Conservation (phyloP, 1,140 invertebrate species). For the Pseudoatta argentina region DNA sequence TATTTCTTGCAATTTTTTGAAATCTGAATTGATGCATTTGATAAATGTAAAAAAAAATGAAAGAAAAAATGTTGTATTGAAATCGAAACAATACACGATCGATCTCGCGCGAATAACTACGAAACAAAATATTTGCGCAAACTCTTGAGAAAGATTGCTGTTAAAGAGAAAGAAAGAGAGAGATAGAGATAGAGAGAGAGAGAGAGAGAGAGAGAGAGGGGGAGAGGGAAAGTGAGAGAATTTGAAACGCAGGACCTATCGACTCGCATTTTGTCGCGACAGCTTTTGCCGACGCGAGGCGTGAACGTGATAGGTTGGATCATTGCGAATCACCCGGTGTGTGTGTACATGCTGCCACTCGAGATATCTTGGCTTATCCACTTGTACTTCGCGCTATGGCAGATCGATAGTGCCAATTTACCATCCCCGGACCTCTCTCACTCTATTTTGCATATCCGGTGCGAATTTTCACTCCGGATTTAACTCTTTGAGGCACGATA, state of each 20-base stretch:
- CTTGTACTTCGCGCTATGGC: constrained; percentile 57
- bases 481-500: constrained; percentile 45
- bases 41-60: neutral
- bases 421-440: neutral
- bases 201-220: neutral
- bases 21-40: neutral
- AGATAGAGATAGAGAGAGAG: neutral
- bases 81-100: constrained; percentile 49
- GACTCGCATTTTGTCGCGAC: constrained; percentile 53
- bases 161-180: neutral
- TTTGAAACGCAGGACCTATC: constrained; percentile 51
- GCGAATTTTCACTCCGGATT: constrained; percentile 33
- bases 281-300: constrained; percentile 49
- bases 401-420: constrained; percentile 60
- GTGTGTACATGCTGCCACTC: constrained; percentile 52
- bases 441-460: constrained; percentile 45
- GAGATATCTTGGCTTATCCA: constrained; percentile 62
- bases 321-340: constrained; percentile 56
- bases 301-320: constrained; percentile 60
- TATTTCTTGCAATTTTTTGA: neutral
- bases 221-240: neutral
- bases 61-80: neutral
- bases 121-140: constrained; percentile 32
- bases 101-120: constrained; percentile 40
- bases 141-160: constrained; percentile 25